A percentile compares a stretch with the other conserved stretches of the same genome.
These are phyloP conservation scores for Rhagoletis zephyria DNA, from an alignment of 1,140 invertebrate genomes.

Conservation along the genomic window DNA sequence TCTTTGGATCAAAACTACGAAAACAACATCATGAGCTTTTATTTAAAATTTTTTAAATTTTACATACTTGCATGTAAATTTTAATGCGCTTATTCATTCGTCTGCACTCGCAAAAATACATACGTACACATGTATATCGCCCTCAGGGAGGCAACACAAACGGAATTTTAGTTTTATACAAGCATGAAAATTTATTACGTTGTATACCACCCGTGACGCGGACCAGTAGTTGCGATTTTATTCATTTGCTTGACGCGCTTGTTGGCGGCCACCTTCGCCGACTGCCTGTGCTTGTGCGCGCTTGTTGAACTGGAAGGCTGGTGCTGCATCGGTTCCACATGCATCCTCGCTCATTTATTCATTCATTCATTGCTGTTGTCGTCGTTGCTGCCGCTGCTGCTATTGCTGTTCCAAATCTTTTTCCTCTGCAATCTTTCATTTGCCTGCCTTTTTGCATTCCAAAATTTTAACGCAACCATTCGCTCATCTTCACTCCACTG, in stretches of 20 bases:
- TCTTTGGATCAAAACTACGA: background rate
- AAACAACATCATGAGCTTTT: no score
- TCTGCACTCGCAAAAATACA: background rate
- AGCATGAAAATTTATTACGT: slow-evolving; percentile 51
- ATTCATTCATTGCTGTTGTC: background rate
- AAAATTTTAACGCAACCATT: background rate
- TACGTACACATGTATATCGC: no score
- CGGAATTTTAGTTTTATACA: slow-evolving; percentile 41
- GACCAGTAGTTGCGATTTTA: slow-evolving; percentile 37
- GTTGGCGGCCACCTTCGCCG: background rate
- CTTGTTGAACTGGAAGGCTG: background rate
- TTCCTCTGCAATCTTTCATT: background rate
- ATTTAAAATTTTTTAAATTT: background rate
- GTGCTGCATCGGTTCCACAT: background rate
- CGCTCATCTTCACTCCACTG: background rate
- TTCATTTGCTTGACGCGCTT: slow-evolving; percentile 36
- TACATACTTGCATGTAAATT: background rate
- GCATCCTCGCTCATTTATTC: background rate
- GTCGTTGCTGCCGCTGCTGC: background rate
- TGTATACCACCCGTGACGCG: slow-evolving; percentile 32
- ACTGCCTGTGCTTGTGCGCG: background rate
- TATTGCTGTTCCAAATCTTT: slow-evolving; percentile 1
- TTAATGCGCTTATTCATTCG: slow-evolving; percentile 23
- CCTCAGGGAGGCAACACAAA: background rate
- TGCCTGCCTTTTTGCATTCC: background rate